A percentile compares a stretch with the other conserved stretches of the same genome.
Evolutionary conservation across 2,888 invertebrate species (phyloP).

Genomic region (Trichogramma evanescens): DNA sequence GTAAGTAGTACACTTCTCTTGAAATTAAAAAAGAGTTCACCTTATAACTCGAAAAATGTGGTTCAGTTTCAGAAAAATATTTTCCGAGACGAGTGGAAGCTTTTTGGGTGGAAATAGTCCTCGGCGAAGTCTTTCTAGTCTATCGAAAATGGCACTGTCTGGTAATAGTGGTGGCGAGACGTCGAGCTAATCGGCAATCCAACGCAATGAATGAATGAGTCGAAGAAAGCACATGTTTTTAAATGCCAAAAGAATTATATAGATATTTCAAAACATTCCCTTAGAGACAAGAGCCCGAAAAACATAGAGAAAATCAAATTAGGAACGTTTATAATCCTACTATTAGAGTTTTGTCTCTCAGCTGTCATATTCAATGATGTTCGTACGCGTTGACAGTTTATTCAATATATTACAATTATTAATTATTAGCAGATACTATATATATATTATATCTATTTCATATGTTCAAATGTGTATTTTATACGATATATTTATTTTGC

Average conservation of each 20-base stretch:
- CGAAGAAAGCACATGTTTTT: constrained; percentile 10
- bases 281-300: neutral
- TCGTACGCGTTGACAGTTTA: constrained; percentile 13
- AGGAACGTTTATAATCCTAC: constrained; percentile 4
- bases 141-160: constrained; percentile 67
- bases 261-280: constrained; percentile 9
- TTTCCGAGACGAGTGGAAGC: constrained; percentile 68
- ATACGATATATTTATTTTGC: constrained; percentile 21
- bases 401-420: constrained; percentile 11
- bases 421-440: neutral
- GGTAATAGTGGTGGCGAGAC: constrained; percentile 33
- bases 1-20: constrained; percentile 55
- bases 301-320: neutral
- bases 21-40: neutral
- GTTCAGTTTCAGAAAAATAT: constrained; percentile 80
- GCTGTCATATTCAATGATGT: constrained; percentile 10
- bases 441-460: constrained; percentile 17
- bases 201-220: neutral
- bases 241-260: constrained; percentile 22
- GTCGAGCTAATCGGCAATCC: constrained; percentile 10
- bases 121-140: constrained; percentile 71
- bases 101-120: constrained; percentile 66
- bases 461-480: constrained; percentile 23
- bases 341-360: constrained; percentile 14
- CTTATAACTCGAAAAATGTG: neutral